These are phyloP conservation scores for Formica aserva DNA, from an alignment of 2,888 invertebrate species.

Conservation along the genomic window DNA sequence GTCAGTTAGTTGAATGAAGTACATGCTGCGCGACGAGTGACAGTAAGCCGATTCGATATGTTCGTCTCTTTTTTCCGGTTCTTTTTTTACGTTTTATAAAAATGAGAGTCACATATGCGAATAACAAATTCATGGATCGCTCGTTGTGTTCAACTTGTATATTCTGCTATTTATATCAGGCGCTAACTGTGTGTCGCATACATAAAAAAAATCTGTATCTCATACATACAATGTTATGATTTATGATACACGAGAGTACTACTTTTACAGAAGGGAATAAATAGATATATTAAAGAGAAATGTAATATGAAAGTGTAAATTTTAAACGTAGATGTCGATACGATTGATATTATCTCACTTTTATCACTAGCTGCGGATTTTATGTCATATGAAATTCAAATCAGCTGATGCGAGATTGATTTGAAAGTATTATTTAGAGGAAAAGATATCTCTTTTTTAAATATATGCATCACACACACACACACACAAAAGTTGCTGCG, in stretches of 20 bases:
- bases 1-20: constrained; percentile 50
- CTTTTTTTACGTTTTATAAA: constrained; percentile 39
- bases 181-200: constrained; percentile 48
- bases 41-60: constrained; percentile 35
- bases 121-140: constrained; percentile 38
- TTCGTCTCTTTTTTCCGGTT: not conserved
- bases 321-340: constrained; percentile 5
- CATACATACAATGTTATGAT: not conserved
- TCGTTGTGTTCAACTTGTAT: constrained; percentile 29
- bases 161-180: constrained; percentile 24
- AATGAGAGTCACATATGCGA: constrained; percentile 19
- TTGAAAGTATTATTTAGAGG: not conserved
- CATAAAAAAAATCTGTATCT: constrained; percentile 2
- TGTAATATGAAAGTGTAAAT: not conserved
- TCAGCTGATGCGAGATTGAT: not conserved
- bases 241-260: not conserved
- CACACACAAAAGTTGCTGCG: not conserved
- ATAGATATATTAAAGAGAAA: not conserved
- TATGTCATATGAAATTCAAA: not conserved
- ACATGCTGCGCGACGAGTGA: constrained; percentile 48
- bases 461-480: not conserved
- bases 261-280: not conserved
- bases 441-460: not conserved
- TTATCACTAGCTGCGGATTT: not conserved
- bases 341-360: not conserved